Base-by-base conservation (phyloP, 2,113 vertebrate species). In the Delphinus delphis region DNA sequence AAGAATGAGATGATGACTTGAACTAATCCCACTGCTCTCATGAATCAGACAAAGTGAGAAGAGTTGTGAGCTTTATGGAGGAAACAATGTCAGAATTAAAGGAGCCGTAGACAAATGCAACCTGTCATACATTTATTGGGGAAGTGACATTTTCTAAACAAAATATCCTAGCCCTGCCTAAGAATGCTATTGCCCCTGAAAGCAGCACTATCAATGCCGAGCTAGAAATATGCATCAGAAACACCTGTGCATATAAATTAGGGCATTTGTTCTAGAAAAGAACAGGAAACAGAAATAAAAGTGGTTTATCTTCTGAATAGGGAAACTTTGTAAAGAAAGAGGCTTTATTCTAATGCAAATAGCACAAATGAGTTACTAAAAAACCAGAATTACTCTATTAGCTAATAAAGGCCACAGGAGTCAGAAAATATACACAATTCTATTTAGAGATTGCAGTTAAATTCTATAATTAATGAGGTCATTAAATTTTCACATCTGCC, bases 401-500 rank as follows among this genome's bases (percentile, higher is more conserved):
- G 85, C 41, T 81, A 83, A 55, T 67, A 88, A 94, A 96, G 62
- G 23, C 82, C 62, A 79, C 28, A 47, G 9, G 11, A 96, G 33
- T 41, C 62, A 90, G 60, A 85, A 90, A 83, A 86, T 93, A 70
- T 20, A 85, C 11, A 36, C 25, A 88, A 82, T 96, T 86, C 55
- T 93, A 73, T 93, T 90, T 90, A 67, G 65, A 77, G 67, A 68
- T 21, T 68, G 33, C 36, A 82, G 44, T 85, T 96, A 77, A 96
- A 86, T 95, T 88, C n/a, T 91, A 18, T 50, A 93, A 96, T 93
- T 96, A 74, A 79, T 90, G 58, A 90, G 26, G 9, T 44, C 70
- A 93, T 96, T 95, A 94, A n/a, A 74, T 94, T 80, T 97, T 91
- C 83, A 71, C 83, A 77, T 88, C 28, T 85, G 65, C 25, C 20